phyloP scores from a whole-genome alignment of 1,140 invertebrate species.

The Antheraea mylitta region DNA sequence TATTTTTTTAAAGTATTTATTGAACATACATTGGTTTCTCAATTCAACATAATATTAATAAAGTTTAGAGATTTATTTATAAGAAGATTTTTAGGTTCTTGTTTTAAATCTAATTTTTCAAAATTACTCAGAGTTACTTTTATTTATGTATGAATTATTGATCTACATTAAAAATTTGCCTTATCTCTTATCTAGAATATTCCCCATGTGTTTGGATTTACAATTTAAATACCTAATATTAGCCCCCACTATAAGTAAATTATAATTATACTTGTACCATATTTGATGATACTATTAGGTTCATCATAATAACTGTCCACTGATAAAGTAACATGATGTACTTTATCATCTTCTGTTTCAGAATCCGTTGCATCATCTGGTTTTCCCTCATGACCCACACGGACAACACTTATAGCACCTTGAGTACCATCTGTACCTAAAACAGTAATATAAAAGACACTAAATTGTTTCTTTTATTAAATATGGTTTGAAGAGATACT shows the following conservation, averaged over 20 bases:
- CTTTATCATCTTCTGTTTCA: conserved; percentile 70
- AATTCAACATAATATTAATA: no score
- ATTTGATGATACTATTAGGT: conserved; percentile 72
- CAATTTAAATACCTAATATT: no score
- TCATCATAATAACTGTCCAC: conserved; percentile 74
- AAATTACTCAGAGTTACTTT: no score
- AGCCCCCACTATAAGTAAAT: background rate
- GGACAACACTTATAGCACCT: conserved; percentile 69
- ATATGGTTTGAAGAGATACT: no score
- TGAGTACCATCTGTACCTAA: conserved; percentile 68
- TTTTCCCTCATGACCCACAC: conserved; percentile 68
- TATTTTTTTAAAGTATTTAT: no score
- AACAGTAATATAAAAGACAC: background rate
- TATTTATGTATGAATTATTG: no score
- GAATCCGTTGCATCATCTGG: conserved; percentile 75
- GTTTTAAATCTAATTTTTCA: no score
- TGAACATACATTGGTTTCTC: no score
- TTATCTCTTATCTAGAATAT: background rate
- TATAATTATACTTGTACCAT: conserved; percentile 48
- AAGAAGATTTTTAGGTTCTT: no score
- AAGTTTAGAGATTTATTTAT: no score
- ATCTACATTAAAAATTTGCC: background rate
- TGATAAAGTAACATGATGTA: conserved; percentile 69
- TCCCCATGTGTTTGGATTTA: no score
- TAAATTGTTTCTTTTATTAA: no score